Evolutionary conservation across 1,140 invertebrate genomes (phyloP), one percentile per base, ranked within the genome.

Genomic region (Musca domestica): DNA sequence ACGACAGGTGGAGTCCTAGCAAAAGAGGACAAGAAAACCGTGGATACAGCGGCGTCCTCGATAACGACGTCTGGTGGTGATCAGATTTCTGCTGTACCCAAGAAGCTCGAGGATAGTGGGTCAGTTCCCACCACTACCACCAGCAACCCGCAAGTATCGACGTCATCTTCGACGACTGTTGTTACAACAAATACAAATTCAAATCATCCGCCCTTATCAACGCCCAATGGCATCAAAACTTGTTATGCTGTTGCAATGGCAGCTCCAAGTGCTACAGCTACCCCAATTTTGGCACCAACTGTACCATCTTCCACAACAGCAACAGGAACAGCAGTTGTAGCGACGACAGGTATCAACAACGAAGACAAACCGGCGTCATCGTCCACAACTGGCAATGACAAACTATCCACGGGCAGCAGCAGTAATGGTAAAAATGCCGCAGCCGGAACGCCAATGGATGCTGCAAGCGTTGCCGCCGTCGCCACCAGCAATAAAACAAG

Each of bases 31-130:
- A 61, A 61, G 34, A 61, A 61, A 61, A 20, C 56, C 69, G 68
- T 71, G 72, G 70, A 76, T 68, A 66, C 56, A 14, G 76, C 73
- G 65, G 19, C 69, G 22, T 47, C 70, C 56, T 47, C 70, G 63
- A 63, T 68, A 15, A 46, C 70, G 41, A 6, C 74, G 25, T 22
- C 56, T 49, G 46, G 20, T 49, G 46, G 25, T 68, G 54, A 41
- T 17, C 58, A 63, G 58, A 54, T 27, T 58, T 41, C 0, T 15
- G 58, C 48, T 56, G 49, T 30, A 64, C 51, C 30, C 25, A 41
- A 49, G 64, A 17, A 61, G 49, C 27, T 12, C 9, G 47, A 49
- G 10, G 23, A 66, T 19, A 30, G 27, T 52, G 22, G 48, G 1
- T 12, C 14, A 54, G 61, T 17, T 51, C 46, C 64, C 4, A 64